These are phyloP conservation scores for Eurytoma californica DNA, from an alignment of 2,888 invertebrate species.

Conservation along the genomic window DNA sequence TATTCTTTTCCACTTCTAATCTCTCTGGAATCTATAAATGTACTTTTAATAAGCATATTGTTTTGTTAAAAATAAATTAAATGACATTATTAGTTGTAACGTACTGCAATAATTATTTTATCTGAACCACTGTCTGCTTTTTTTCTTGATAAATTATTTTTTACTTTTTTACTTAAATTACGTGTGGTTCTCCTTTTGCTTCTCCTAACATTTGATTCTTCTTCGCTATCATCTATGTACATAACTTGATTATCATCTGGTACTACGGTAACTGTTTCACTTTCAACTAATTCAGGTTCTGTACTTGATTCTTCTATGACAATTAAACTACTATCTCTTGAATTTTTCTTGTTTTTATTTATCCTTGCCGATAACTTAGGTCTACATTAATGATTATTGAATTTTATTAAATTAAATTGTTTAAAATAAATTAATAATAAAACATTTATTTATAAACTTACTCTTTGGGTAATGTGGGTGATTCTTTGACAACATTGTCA, in stretches of 20 bases:
- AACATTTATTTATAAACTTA: slow-evolving; percentile 3
- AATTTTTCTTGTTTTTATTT: neutral
- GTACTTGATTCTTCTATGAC: neutral
- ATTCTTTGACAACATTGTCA: neutral
- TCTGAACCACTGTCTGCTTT: slow-evolving; percentile 7
- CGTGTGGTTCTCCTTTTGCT: slow-evolving; percentile 2
- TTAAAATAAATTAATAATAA: neutral
- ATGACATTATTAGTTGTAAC: neutral
- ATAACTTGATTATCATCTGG: neutral
- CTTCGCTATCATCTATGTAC: slow-evolving; percentile 16
- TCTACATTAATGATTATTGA: neutral
- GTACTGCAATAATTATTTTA: slow-evolving; percentile 19
- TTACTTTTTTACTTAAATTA: slow-evolving; percentile 11
- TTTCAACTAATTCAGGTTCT: neutral
- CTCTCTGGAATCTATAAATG: slow-evolving; percentile 14
- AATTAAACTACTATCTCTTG: neutral
- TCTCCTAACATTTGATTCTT: neutral
- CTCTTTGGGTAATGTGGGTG: slow-evolving; percentile 10
- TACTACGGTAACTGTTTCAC: neutral
- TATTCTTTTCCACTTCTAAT: neutral
- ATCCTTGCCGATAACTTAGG: neutral
- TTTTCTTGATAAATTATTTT: neutral
- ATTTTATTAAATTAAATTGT: neutral
- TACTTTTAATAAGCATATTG: neutral
- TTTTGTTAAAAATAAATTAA: neutral